Conservation (phyloP, 2,797 vertebrate genomes). For the Enteromius treurensis region DNA sequence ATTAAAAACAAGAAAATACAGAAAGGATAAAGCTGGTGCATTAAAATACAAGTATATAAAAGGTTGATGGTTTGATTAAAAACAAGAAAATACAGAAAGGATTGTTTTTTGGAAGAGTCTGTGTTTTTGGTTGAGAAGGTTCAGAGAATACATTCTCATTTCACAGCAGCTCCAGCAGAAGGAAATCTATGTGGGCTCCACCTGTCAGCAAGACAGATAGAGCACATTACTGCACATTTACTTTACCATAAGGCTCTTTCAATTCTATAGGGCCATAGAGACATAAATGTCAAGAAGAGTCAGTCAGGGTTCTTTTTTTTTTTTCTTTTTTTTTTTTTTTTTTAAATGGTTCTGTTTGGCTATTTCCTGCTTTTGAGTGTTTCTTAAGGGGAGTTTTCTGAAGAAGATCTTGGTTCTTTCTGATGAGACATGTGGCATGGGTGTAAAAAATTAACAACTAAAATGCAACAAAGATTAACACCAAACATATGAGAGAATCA, state of each 20-base stretch:
- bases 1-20: background rate
- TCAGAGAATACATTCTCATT: slow-evolving; percentile 38
- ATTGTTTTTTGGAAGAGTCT: slow-evolving; percentile 1
- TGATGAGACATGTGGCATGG: background rate
- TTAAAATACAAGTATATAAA: background rate
- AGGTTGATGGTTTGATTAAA: background rate
- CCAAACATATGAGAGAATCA: background rate
- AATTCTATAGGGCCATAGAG: slow-evolving; percentile 47
- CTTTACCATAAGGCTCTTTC: slow-evolving; percentile 40
- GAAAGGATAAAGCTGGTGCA: background rate
- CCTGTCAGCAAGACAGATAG: slow-evolving; percentile 59
- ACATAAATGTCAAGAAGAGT: slow-evolving; percentile 44
- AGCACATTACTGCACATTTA: slow-evolving; percentile 53
- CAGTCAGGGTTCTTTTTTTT: background rate
- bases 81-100: background rate
- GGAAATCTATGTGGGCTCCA: slow-evolving; percentile 37
- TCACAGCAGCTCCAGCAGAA: slow-evolving; percentile 12
- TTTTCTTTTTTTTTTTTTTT: slow-evolving; percentile 9
- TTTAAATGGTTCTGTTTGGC: background rate
- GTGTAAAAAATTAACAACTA: background rate
- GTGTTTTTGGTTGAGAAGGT: background rate
- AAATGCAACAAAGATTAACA: background rate
- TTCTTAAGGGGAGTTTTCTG: background rate
- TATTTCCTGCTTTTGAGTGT: slow-evolving; percentile 14
- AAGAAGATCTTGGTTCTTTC: background rate